Conservation (phyloP, 2,797 vertebrate genomes). For the Sebastolobus altivelis region DNA sequence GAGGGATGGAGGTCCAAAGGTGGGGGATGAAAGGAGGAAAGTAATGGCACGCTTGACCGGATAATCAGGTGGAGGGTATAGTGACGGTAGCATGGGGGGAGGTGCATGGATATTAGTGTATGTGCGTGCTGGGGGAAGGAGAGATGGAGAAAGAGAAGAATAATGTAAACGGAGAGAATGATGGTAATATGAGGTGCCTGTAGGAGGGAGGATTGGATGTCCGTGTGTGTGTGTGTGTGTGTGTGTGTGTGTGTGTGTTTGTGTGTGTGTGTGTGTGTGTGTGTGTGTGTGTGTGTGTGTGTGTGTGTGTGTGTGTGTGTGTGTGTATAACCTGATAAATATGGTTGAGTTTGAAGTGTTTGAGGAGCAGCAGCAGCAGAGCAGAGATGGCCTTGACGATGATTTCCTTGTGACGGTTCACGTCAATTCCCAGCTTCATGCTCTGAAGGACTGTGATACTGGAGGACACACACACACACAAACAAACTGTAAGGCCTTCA, state of each 20-base stretch:
- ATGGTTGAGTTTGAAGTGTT: constrained; percentile 97
- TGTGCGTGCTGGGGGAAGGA: not conserved
- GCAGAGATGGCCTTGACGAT: constrained; percentile 97
- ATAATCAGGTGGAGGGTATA: constrained; percentile 76
- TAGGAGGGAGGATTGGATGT: not conserved
- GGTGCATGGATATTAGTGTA: constrained; percentile 11
- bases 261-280: constrained; percentile 7
- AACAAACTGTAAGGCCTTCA: constrained; percentile 1
- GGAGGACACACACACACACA: constrained; percentile 33
- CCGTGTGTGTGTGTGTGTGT: constrained; percentile 11
- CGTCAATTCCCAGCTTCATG: constrained; percentile 98
- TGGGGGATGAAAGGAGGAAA: constrained; percentile 26
- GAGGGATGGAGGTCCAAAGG: constrained; percentile 13
- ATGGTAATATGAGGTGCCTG: constrained; percentile 2
- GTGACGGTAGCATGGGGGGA: constrained; percentile 33
- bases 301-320: constrained; percentile 22
- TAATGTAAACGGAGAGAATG: constrained; percentile 1
- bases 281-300: constrained; percentile 29
- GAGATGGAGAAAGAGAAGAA: constrained; percentile 1
- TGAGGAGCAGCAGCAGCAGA: constrained; percentile 94
- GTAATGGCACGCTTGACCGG: constrained; percentile 53
- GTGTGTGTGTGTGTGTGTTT: constrained; percentile 28
- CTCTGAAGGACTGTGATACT: constrained; percentile 98
- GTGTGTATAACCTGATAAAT: constrained; percentile 90
- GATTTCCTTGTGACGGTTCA: constrained; percentile 99